Evolutionary conservation across 1,140 invertebrate genomes (phyloP).

Genomic region (Monochamus saltuarius): DNA sequence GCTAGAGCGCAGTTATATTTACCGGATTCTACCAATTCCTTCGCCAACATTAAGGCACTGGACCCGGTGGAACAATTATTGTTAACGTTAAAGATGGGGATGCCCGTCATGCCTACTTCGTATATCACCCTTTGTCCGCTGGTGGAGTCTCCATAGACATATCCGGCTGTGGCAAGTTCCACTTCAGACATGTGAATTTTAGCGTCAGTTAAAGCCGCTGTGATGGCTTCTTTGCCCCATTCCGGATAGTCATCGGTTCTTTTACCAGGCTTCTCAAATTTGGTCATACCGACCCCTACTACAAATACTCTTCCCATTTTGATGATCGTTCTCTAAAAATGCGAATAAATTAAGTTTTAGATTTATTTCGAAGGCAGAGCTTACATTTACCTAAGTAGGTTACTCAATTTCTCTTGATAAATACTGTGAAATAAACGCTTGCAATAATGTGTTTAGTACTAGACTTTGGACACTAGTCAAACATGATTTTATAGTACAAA

Average conservation of each 20-base stretch:
- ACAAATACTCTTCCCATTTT: slow-evolving; percentile 75
- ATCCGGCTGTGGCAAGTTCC: slow-evolving; percentile 89
- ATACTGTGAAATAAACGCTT: no score
- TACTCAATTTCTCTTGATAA: no score
- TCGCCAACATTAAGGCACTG: slow-evolving; percentile 85
- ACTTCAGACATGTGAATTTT: slow-evolving; percentile 77
- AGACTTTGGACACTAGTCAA: no score
- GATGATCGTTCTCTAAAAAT: slow-evolving; percentile 1
- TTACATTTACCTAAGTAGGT: no score
- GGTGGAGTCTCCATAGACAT: slow-evolving; percentile 96
- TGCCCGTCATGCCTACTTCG: slow-evolving; percentile 92
- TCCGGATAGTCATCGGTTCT: slow-evolving; percentile 86
- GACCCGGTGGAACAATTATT: slow-evolving; percentile 98
- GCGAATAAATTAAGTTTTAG: neutral
- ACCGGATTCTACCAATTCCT: slow-evolving; percentile 87
- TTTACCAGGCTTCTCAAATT: slow-evolving; percentile 88
- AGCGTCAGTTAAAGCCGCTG: slow-evolving; percentile 86
- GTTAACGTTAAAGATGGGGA: slow-evolving; percentile 98
- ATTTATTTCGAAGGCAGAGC: neutral
- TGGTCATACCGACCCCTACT: slow-evolving; percentile 97
- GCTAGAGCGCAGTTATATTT: slow-evolving; percentile 86
- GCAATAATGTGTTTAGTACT: no score
- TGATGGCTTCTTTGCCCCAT: slow-evolving; percentile 91
- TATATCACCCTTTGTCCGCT: slow-evolving; percentile 92
- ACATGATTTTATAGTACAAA: no score